Evolutionary conservation across 1,140 invertebrate genomes (phyloP), one percentile per base, ranked within the genome.

Genomic region (Leptinotarsa texana): DNA sequence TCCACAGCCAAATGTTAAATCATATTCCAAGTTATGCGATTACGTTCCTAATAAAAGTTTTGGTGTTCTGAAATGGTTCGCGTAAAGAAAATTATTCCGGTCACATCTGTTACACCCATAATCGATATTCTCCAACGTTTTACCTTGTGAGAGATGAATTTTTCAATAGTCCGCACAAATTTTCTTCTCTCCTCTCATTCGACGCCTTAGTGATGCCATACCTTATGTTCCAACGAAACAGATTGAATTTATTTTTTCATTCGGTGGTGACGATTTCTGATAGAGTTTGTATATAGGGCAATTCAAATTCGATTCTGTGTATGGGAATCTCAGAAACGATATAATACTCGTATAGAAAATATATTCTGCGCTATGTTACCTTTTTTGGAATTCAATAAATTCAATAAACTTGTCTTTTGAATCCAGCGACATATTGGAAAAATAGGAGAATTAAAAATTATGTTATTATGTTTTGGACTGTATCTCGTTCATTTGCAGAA

Each of bases 11-110:
- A 73, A 47, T 65, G 72, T 72, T 77, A 77, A 77, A 77, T 77
- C 75, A 72, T 69, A 77, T 77, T 77, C 75, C 73, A 77, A 77
- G 73, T 77, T 77, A 74, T 70, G 63, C 75, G 75, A 77, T 77
- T 77, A 77, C 73, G 75, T 74, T 67, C 73, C 75, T 74, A 77
- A 77, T 77, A 77, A 77, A 77, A 77, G 72, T 77, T 77, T 72
- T 68, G 73, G 68, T 63, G 73, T 73, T 73, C 72, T 13, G 49
- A 51, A 73, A 65, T 69, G 66, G 65, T 65, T 70, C 49, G 33
- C 61, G 62, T 77, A 63, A 62, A 57, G 49, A 63, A 77, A 71
- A 68, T 68, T 68, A 76, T 77, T 74, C 75, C 68, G 75, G 73
- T 77, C 75, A 77, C 75, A 77, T 77, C 75, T 77, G 75, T 67